phyloP scores from a whole-genome alignment of 2,888 invertebrate species.

The Isoperla grammatica region DNA sequence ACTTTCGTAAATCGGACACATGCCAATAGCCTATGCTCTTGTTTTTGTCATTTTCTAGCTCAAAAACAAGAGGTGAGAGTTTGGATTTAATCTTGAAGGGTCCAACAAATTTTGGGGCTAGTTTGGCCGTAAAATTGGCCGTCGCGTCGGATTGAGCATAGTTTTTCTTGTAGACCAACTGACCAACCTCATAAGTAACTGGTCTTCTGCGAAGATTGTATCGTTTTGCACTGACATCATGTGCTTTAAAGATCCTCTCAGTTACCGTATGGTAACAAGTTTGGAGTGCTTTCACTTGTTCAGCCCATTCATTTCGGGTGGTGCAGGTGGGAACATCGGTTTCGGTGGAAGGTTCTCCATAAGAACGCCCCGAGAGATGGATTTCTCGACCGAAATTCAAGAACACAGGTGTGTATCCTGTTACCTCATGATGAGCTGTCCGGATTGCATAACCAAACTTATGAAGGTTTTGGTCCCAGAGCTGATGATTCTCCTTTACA shows the following conservation, averaged over 20 bases:
- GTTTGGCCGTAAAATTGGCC: too few relatives aligned
- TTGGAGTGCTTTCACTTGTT: not conserved
- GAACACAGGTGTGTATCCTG: constrained; percentile 29
- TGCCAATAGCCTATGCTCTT: too few relatives aligned
- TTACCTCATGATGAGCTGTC: constrained; percentile 33
- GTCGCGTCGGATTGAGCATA: too few relatives aligned
- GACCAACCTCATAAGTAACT: too few relatives aligned
- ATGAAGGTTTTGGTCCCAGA: constrained; percentile 35
- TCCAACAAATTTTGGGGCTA: too few relatives aligned
- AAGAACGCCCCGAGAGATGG: not conserved
- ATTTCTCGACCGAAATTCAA: constrained; percentile 29
- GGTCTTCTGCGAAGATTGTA: too few relatives aligned
- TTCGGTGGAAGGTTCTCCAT: not conserved
- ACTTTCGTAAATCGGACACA: too few relatives aligned
- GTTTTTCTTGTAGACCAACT: too few relatives aligned
- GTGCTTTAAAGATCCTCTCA: not conserved
- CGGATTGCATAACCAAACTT: constrained; percentile 35
- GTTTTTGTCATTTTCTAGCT: too few relatives aligned
- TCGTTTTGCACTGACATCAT: too few relatives aligned
- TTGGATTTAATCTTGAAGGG: too few relatives aligned
- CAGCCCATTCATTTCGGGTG: not conserved
- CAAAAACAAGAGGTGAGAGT: too few relatives aligned
- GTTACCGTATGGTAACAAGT: not conserved
- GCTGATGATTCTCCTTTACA: constrained; percentile 30
- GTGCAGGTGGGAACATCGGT: not conserved